A percentile compares a stretch with the other conserved stretches of the same genome.
Conservation (phyloP, 2,113 vertebrate species). For the Brienomyrus longianalis region DNA sequence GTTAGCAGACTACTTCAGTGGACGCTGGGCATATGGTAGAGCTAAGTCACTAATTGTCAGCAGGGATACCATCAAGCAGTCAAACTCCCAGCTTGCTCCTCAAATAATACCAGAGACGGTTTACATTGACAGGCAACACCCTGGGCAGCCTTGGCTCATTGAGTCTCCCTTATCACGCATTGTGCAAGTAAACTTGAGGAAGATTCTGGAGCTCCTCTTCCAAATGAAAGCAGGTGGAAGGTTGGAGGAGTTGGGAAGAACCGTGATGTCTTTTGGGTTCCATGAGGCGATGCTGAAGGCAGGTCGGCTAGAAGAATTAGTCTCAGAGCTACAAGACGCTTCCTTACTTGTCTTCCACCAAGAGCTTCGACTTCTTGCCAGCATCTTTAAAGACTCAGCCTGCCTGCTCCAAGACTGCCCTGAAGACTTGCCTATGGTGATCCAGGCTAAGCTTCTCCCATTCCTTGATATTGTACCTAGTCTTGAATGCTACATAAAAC, state of each 20-base stretch:
- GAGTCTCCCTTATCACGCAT: neutral
- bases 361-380: slow-evolving; percentile 50
- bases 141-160: slow-evolving; percentile 55
- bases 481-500: slow-evolving; percentile 41
- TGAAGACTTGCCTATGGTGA: slow-evolving; percentile 42
- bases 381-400: slow-evolving; percentile 43
- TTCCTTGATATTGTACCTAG: slow-evolving; percentile 50
- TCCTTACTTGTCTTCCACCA: slow-evolving; percentile 31
- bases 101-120: slow-evolving; percentile 10
- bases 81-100: neutral
- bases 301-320: slow-evolving; percentile 46
- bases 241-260: slow-evolving; percentile 43
- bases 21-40: slow-evolving; percentile 42
- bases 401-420: slow-evolving; percentile 48
- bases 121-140: slow-evolving; percentile 41
- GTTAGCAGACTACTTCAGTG: slow-evolving; percentile 58
- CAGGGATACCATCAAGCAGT: neutral
- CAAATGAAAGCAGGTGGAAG: slow-evolving; percentile 54
- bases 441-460: slow-evolving; percentile 56
- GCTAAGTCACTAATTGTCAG: slow-evolving; percentile 38
- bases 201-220: slow-evolving; percentile 57
- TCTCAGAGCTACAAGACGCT: slow-evolving; percentile 48
- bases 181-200: slow-evolving; percentile 46
- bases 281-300: slow-evolving; percentile 56
- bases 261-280: slow-evolving; percentile 49